Conservation (phyloP, 2,888 invertebrate genomes). For the Drosophila antonietae region DNA sequence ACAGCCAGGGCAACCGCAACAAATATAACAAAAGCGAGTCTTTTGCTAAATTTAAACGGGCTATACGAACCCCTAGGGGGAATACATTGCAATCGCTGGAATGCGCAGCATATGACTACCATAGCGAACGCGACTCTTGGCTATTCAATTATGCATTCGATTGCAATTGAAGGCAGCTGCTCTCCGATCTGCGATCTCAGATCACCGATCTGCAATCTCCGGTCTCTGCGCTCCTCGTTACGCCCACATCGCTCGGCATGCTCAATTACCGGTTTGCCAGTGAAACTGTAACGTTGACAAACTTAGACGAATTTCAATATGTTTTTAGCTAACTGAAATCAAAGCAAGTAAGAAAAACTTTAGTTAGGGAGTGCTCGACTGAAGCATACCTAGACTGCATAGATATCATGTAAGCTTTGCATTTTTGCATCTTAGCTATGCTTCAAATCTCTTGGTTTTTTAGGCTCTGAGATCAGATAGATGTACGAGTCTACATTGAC, state of each 20-base stretch:
- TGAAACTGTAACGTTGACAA: constrained; percentile 53
- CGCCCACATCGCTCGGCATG: constrained; percentile 25
- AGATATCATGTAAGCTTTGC: too few relatives aligned
- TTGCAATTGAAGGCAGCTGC: constrained; percentile 32
- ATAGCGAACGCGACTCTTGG: constrained; percentile 7
- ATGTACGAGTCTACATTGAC: too few relatives aligned
- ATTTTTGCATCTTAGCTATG: too few relatives aligned
- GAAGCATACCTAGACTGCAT: neutral
- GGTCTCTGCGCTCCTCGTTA: neutral
- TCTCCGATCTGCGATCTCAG: neutral
- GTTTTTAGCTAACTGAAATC: constrained; percentile 45
- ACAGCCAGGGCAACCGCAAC: constrained; percentile 6
- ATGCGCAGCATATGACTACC: constrained; percentile 41
- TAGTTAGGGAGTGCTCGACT: neutral
- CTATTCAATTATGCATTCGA: constrained; percentile 43
- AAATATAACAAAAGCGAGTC: constrained; percentile 15
- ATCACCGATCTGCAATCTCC: neutral
- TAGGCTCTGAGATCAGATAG: neutral
- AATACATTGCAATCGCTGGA: constrained; percentile 26
- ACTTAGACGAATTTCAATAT: constrained; percentile 54
- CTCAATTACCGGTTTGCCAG: constrained; percentile 53
- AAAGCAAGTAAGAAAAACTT: constrained; percentile 34
- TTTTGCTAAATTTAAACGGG: constrained; percentile 57
- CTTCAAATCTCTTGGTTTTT: too few relatives aligned
- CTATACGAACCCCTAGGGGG: constrained; percentile 30